A percentile compares a stretch with the other conserved stretches of the same genome.
Evolutionary conservation across 2,797 vertebrate species (phyloP).

Genomic region (Sebastes variabilis): DNA sequence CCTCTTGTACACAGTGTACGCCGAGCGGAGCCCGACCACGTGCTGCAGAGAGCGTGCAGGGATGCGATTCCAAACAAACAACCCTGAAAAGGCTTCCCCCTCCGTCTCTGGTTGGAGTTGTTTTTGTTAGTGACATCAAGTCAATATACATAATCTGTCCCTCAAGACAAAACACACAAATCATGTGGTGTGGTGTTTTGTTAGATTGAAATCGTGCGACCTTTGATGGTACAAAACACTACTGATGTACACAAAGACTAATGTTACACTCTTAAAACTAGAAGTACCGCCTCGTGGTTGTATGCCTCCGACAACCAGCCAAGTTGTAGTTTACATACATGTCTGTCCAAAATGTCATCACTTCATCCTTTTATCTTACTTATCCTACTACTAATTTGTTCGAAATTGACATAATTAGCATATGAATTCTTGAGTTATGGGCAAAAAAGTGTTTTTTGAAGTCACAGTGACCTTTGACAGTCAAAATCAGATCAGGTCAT

Average conservation of each 20-base stretch:
- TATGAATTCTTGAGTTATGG: too few relatives aligned
- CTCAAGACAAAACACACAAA: not conserved
- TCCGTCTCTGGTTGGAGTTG: not conserved
- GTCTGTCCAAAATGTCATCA: too few relatives aligned
- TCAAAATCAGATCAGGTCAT: too few relatives aligned
- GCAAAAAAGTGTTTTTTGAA: too few relatives aligned
- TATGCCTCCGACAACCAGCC: too few relatives aligned
- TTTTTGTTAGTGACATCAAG: slow-evolving; percentile 10
- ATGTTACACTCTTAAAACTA: not conserved
- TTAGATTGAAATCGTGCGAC: not conserved
- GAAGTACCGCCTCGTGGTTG: too few relatives aligned
- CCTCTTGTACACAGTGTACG: slow-evolving; percentile 3
- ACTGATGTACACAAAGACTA: not conserved
- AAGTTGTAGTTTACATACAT: too few relatives aligned
- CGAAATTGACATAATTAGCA: too few relatives aligned
- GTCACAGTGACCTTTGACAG: too few relatives aligned
- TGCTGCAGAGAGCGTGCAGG: slow-evolving; percentile 1
- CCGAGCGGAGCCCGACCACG: slow-evolving; percentile 7
- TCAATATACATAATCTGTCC: not conserved
- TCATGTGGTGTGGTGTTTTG: not conserved
- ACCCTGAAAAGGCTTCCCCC: not conserved
- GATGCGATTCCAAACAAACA: slow-evolving; percentile 5
- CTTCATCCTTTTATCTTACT: too few relatives aligned
- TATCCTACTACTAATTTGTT: too few relatives aligned
- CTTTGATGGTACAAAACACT: not conserved